phyloP scores from a whole-genome alignment of 1,140 invertebrate genomes.

The Lasioglossum baleicum region DNA sequence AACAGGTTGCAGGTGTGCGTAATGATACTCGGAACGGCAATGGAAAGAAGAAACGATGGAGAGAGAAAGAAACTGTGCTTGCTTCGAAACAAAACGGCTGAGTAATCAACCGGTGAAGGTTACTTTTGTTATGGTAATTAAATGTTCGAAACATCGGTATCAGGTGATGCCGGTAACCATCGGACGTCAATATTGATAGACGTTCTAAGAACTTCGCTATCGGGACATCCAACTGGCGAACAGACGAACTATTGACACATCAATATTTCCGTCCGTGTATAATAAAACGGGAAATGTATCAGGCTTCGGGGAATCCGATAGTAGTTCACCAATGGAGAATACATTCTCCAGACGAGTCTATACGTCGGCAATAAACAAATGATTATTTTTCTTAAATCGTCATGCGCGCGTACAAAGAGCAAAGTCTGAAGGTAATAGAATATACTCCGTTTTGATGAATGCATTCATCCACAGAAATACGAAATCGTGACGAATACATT shows the following conservation, averaged over 20 bases:
- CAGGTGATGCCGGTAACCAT: conserved; percentile 17
- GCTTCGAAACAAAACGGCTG: conserved; percentile 17
- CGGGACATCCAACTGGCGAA: not conserved
- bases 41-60: not conserved
- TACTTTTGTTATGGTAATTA: conserved; percentile 37
- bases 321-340: not conserved
- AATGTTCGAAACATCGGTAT: conserved; percentile 41
- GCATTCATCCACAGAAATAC: too few relatives aligned
- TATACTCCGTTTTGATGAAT: too few relatives aligned
- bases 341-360: not conserved
- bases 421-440: too few relatives aligned
- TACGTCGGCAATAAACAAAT: not conserved
- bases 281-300: not conserved
- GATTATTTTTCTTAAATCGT: not conserved
- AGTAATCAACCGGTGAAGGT: conserved; percentile 9
- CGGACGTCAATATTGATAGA: conserved; percentile 5
- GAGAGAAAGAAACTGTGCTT: not conserved
- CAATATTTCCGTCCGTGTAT: too few relatives aligned
- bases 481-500: too few relatives aligned
- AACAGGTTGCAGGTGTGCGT: too few relatives aligned
- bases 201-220: not conserved
- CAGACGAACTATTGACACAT: not conserved
- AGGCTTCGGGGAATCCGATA: not conserved
- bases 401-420: too few relatives aligned
- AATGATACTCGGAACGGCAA: not conserved